phyloP scores from a whole-genome alignment of 2,888 invertebrate species.

The Frankliniella intonsa region DNA sequence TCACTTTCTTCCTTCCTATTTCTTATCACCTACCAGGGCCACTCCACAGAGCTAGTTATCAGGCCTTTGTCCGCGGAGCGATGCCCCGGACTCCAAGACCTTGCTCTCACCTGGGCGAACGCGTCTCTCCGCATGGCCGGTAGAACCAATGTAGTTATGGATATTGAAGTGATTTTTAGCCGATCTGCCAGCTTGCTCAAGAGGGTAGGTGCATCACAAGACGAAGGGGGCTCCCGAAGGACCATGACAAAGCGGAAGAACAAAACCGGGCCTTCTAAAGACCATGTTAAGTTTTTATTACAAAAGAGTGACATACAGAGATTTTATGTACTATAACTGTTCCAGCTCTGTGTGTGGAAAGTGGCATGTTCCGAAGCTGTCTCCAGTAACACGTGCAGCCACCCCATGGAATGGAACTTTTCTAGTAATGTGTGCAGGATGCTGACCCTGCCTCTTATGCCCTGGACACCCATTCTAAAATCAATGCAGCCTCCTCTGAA shows the following conservation, averaged over 20 bases:
- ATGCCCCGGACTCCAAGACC: neutral
- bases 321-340: neutral
- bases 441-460: neutral
- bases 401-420: neutral
- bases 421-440: neutral
- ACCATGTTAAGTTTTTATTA: neutral
- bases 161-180: neutral
- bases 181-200: neutral
- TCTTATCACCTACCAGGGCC: no score
- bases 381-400: neutral
- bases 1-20: no score
- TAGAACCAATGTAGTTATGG: neutral
- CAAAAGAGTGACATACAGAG: neutral
- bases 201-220: neutral
- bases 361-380: neutral
- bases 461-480: neutral
- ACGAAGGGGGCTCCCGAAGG: no score
- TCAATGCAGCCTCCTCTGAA: neutral
- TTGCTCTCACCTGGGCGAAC: neutral
- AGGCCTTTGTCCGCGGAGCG: neutral
- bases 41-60: neutral
- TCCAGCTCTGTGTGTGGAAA: neutral
- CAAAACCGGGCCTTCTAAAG: no score
- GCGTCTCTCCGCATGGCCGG: neutral
- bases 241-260: no score